A percentile compares a stretch with the other conserved stretches of the same genome.
These are phyloP conservation scores for Cerastis leucographa DNA, from an alignment of 2,888 invertebrate species.

Conservation along the genomic window DNA sequence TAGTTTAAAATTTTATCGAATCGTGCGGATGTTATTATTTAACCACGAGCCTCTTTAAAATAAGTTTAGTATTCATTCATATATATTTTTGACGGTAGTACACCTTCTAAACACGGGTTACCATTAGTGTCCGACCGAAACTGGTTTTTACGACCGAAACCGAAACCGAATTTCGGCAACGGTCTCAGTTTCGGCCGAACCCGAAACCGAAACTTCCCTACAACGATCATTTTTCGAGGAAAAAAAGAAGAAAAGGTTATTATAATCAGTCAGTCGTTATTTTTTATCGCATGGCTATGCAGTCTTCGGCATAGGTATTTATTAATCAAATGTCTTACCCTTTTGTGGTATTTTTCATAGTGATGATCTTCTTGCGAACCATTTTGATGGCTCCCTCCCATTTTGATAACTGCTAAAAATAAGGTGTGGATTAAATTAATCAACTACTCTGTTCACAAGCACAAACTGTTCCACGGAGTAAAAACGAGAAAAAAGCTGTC, in stretches of 20 bases:
- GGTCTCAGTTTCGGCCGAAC: too few species aligned
- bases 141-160: too few species aligned
- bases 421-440: constrained; percentile 33
- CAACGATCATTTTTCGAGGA: too few species aligned
- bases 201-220: too few species aligned
- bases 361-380: constrained; percentile 93
- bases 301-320: too few species aligned
- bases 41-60: neutral
- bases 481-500: neutral
- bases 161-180: too few species aligned
- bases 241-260: too few species aligned
- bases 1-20: neutral
- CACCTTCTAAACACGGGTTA: neutral
- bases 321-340: constrained; percentile 88
- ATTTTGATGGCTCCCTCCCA: constrained; percentile 93
- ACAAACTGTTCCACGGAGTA: neutral
- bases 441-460: neutral
- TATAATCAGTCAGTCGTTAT: too few species aligned
- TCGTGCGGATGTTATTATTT: neutral
- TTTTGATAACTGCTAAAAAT: constrained; percentile 89
- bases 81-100: neutral
- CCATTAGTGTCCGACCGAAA: too few species aligned
- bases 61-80: neutral
- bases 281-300: too few species aligned
- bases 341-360: constrained; percentile 94